Evolutionary conservation across 2,797 vertebrate species (phyloP), one percentile per base, ranked within the genome.

Genomic region (Brachyrhaphis roseni): DNA sequence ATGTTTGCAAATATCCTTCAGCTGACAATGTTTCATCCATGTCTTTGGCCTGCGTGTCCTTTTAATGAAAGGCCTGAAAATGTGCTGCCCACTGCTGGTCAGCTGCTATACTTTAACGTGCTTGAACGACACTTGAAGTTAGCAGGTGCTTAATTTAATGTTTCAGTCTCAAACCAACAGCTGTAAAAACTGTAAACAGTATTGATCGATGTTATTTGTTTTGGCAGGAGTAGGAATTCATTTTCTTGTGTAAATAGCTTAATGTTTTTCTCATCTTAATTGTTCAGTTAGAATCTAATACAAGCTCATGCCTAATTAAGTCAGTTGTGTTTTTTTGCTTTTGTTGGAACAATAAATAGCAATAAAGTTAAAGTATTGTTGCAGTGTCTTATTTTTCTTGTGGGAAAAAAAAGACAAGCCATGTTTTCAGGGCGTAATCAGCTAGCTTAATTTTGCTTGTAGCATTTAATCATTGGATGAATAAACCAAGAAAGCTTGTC

Each of bases 381-480:
- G 23, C 26, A 2, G 39, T 70, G 26, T 12, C 36, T 68, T 68
- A 11, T 12, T 68, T 34, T 62, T 15, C 5, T 11, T 68, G 36
- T 41, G 39, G 5, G 41, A 43, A 43, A 23, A 49, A 53, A 18
- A 47, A 47, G 16, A 47, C 51, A 11, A 53, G 23, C 23, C 23
- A 53, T 23, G 26, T 53, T 53, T 26, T 53, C 51, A 53, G 23
- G 51, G 8, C 8, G 0, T 53, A 53, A 26, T 23, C 23, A 53
- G 20, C 51, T 11, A 77, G n/a, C n/a, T 59, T 59, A 10, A 26
- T 5, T 59, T 83, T 62, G 72, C 5, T 77, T 8, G 41, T 15
- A 83, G 78, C 75, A 41, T 26, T 64, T 15, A 75, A 57, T 36
- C 11, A 55, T 5, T 82, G 78, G 78, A 3, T 55, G 31, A 53